Evolutionary conservation across 2,113 vertebrate species (phyloP).

Genomic region (Passer domesticus): DNA sequence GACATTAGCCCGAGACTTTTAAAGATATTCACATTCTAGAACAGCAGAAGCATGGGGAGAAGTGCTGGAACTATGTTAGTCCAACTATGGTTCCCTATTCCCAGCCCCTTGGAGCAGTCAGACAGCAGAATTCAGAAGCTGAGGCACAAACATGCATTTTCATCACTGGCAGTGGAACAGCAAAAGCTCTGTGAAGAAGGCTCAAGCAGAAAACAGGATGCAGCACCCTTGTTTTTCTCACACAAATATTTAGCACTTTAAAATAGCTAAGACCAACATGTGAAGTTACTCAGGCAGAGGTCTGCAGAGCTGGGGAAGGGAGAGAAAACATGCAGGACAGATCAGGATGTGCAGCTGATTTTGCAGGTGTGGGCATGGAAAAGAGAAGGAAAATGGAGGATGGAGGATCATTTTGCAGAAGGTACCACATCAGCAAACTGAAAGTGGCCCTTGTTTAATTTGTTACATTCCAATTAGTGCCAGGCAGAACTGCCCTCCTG

Average conservation of each 20-base stretch:
- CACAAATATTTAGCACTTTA: neutral
- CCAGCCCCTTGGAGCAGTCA: neutral
- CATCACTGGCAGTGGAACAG: neutral
- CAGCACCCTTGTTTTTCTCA: neutral
- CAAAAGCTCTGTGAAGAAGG: neutral
- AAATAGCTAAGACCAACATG: neutral
- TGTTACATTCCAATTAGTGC: conserved; percentile 3
- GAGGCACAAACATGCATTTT: conserved; percentile 34
- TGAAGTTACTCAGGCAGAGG: neutral
- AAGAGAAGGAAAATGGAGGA: neutral
- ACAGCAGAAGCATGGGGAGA: neutral
- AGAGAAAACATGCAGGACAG: conserved; percentile 29
- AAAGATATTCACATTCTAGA: neutral
- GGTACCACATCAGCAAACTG: neutral
- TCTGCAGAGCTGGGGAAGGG: neutral
- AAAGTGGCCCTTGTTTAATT: neutral
- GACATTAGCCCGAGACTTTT: neutral
- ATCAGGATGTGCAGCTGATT: conserved; percentile 12
- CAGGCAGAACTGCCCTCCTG: neutral
- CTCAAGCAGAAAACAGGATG: conserved; percentile 24
- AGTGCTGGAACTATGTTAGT: neutral
- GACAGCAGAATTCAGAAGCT: neutral
- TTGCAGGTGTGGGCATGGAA: neutral
- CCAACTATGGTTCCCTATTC: neutral
- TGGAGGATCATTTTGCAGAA: neutral